These are phyloP conservation scores for Rhorus exstirpatorius DNA, from an alignment of 2,888 invertebrate genomes.

Conservation along the genomic window DNA sequence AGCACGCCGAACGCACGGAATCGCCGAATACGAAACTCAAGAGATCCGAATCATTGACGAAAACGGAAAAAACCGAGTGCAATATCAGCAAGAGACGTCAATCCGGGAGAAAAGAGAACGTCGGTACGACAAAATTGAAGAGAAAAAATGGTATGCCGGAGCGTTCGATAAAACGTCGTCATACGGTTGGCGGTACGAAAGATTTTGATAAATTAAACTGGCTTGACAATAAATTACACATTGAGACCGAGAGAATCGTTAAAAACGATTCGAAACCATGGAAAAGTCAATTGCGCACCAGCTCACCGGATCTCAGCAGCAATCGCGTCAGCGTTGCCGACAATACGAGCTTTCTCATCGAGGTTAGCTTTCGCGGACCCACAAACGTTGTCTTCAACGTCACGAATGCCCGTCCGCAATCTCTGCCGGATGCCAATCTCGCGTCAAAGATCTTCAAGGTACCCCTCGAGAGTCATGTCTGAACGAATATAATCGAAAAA, in stretches of 20 bases:
- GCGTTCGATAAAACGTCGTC: constrained; percentile 94
- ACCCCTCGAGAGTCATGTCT: constrained; percentile 88
- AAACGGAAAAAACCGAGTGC: constrained; percentile 92
- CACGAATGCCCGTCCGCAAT: constrained; percentile 87
- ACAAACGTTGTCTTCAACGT: constrained; percentile 87
- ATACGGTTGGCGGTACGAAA: constrained; percentile 97
- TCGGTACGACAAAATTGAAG: constrained; percentile 89
- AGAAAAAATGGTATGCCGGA: constrained; percentile 93
- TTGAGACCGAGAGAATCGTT: constrained; percentile 85
- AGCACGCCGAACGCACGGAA: constrained; percentile 81
- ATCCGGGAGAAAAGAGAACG: constrained; percentile 86
- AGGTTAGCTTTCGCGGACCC: constrained; percentile 87
- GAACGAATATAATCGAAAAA: constrained; percentile 71
- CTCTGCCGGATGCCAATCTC: constrained; percentile 86
- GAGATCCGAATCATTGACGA: constrained; percentile 89
- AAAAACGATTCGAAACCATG: constrained; percentile 87
- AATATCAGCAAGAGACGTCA: constrained; percentile 91
- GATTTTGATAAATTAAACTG: constrained; percentile 91
- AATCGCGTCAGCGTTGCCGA: constrained; percentile 82
- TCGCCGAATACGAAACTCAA: constrained; percentile 87
- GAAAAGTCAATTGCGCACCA: constrained; percentile 88
- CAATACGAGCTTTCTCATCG: constrained; percentile 86
- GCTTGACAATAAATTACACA: constrained; percentile 87
- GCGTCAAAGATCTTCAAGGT: constrained; percentile 87
- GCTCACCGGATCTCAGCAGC: constrained; percentile 88